Conservation (phyloP, 2,797 vertebrate genomes). For the Coracias cyanogaster region DNA sequence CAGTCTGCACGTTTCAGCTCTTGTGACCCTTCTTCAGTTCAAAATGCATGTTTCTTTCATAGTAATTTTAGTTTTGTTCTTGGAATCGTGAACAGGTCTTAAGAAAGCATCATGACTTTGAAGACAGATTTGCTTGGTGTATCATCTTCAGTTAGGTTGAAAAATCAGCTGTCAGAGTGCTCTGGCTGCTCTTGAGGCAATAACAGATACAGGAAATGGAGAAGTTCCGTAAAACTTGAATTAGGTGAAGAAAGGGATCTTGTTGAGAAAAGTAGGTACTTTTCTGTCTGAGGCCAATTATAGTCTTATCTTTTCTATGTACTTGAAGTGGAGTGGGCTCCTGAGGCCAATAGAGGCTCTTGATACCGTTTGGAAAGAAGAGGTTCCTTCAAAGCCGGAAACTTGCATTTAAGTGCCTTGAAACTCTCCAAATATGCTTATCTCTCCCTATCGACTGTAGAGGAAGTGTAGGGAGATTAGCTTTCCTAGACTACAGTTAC, state of each 20-base stretch:
- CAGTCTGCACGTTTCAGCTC: neutral
- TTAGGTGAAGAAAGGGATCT: conserved; percentile 6
- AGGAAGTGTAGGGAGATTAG: conserved; percentile 54
- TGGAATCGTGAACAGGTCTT: neutral
- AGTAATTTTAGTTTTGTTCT: neutral
- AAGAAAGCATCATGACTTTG: neutral
- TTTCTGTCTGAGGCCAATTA: conserved; percentile 3
- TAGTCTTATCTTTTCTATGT: neutral
- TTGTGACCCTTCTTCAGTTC: neutral
- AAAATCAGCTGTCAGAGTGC: neutral
- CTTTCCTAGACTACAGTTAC: conserved; percentile 28
- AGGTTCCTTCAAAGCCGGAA: conserved; percentile 53
- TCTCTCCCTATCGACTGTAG: conserved; percentile 22
- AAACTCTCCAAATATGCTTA: conserved; percentile 54
- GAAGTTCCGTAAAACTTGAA: neutral
- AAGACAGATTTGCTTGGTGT: neutral
- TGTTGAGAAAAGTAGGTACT: neutral
- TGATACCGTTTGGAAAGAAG: conserved; percentile 2
- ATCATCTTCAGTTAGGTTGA: neutral
- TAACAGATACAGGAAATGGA: neutral
- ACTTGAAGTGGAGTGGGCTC: neutral
- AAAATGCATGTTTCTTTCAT: neutral
- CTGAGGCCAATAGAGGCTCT: neutral
- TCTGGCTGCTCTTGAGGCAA: neutral
- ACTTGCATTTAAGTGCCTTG: neutral